Conservation (phyloP, 2,888 invertebrate genomes). For the Brachycybe producta region DNA sequence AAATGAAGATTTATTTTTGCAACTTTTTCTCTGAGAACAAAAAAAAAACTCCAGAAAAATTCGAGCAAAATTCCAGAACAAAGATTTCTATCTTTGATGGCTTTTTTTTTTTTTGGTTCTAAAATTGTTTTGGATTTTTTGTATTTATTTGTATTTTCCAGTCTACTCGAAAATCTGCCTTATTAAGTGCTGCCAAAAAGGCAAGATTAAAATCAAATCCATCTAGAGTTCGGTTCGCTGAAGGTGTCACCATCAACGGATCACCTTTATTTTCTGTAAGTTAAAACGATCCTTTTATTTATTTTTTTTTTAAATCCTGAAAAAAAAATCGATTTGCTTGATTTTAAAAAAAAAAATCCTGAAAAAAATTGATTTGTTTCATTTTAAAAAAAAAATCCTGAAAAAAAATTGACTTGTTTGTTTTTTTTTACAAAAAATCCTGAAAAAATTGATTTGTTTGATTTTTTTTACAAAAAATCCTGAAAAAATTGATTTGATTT, state of each 20-base stretch:
- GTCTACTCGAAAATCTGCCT: conserved; percentile 58
- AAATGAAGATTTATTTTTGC: too few species aligned
- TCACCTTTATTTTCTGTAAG: conserved; percentile 36
- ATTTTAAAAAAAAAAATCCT: not conserved
- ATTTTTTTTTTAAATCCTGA: not conserved
- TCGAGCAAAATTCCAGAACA: too few species aligned
- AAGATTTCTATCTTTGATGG: too few species aligned
- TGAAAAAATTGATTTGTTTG: too few species aligned
- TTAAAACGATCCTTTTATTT: too few species aligned
- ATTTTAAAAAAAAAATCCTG: not conserved
- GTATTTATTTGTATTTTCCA: conserved; percentile 25
- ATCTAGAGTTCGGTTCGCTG: conserved; percentile 74
- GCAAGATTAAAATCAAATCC: conserved; percentile 67
- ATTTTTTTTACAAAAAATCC: too few species aligned
- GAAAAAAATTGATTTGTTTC: not conserved
- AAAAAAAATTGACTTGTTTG: not conserved
- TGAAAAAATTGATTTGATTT: too few species aligned
- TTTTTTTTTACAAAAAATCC: too few species aligned
- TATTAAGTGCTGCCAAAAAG: conserved; percentile 74
- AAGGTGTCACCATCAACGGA: conserved; percentile 74
- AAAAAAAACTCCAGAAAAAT: too few species aligned
- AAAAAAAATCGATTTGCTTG: not conserved
- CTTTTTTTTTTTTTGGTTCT: too few species aligned
- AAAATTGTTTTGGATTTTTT: not conserved
- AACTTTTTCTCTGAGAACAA: too few species aligned